Base-by-base conservation (phyloP, 2,113 vertebrate species). In the Hassar affinis region DNA sequence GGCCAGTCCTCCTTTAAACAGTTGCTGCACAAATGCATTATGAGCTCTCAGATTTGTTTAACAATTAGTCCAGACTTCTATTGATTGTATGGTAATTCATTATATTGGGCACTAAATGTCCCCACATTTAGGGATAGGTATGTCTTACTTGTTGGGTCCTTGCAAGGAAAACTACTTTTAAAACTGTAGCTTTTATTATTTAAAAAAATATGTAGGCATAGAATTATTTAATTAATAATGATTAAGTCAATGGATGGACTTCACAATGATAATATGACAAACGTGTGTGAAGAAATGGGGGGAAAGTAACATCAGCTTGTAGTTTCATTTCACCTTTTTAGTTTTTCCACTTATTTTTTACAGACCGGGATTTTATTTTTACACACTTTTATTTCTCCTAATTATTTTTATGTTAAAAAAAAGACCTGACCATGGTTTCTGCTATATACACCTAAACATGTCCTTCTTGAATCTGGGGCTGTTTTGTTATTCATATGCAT, bases 1-100 rank as follows among this genome's bases (percentile, higher is more conserved):
- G 96, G 95, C 95, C 83, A 92, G 72, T 75, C 14, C 30, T 68
- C 45, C 71, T 71, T 27, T 79, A n/a, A 38, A 56, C 18, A 78
- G 15, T 11, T 27, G 3, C n/a, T 30, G 18, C 6, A 2, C 38
- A 72, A 72, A 72, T 17, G n/a, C 17, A 30, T 51, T n/a, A 27
- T 52, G 3, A 52, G 27, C 25, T 18, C 3, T 33, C 7, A 75
- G 35, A 1, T 33, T 74, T 15, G 2, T 71, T 7, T 33, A 27
- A 52, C 45, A 30, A 17, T 9, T 17, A 33, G 35, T 4, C 8
- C 12, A 74, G 45, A 4, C 25, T 49, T 25, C 38, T 45, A 2
- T 25, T 42, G 10, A 69, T 12, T 69, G 22, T 22, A 45, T 45
- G 8, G 18, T 6, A 42, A 42, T 25, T 25, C 9, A 66, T 35